These are phyloP conservation scores for Lucilia sericata DNA, from an alignment of 1,140 invertebrate species.

Conservation along the genomic window DNA sequence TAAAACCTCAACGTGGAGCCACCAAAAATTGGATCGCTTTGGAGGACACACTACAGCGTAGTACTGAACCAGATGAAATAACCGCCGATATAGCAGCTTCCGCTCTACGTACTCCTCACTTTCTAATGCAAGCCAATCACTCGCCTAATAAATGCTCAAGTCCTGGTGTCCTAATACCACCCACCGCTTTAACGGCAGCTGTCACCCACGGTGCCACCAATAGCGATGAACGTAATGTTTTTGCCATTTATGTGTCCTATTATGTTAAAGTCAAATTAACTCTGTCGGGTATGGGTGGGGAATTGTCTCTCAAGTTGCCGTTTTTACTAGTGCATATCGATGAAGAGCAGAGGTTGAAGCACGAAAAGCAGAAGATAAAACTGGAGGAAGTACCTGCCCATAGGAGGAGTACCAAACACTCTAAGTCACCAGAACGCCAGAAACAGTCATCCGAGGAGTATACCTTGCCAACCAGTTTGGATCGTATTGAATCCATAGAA, in stretches of 20 bases:
- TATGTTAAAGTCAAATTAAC: slow-evolving; percentile 88
- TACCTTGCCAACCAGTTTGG: slow-evolving; percentile 38
- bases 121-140: slow-evolving; percentile 55
- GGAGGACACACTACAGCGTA: slow-evolving; percentile 63
- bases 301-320: slow-evolving; percentile 82
- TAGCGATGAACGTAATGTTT: slow-evolving; percentile 81
- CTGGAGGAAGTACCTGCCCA: slow-evolving; percentile 57
- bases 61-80: slow-evolving; percentile 65
- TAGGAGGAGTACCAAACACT: slow-evolving; percentile 49
- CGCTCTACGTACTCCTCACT: slow-evolving; percentile 62
- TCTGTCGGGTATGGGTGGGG: slow-evolving; percentile 82
- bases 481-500: slow-evolving; percentile 56
- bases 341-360: slow-evolving; percentile 51
- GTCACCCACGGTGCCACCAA: slow-evolving; percentile 55
- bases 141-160: slow-evolving; percentile 52
- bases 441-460: neutral
- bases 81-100: slow-evolving; percentile 63
- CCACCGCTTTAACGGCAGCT: neutral
- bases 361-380: slow-evolving; percentile 51
- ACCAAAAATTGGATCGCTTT: slow-evolving; percentile 67
- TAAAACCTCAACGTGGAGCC: slow-evolving; percentile 77
- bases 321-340: slow-evolving; percentile 74
- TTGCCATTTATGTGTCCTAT: slow-evolving; percentile 90
- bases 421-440: neutral
- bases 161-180: slow-evolving; percentile 54